Conservation (phyloP, 2,797 vertebrate genomes). For the Myotis daubentonii region DNA sequence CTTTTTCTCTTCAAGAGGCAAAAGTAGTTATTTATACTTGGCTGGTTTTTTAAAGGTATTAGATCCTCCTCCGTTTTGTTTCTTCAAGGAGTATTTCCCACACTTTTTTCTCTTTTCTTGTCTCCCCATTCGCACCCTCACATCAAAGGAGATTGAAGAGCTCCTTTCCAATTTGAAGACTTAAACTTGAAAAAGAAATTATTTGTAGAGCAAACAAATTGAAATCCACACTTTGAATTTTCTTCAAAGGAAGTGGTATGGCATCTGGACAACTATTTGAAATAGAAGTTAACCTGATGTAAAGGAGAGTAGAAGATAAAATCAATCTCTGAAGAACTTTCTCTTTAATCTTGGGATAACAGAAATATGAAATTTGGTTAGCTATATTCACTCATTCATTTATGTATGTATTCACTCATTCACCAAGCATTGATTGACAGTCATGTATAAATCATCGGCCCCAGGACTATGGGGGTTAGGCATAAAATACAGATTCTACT, state of each 20-base stretch:
- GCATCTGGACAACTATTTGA: constrained; percentile 61
- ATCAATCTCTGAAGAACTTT: constrained; percentile 31
- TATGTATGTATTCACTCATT: not conserved
- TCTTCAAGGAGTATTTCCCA: not conserved
- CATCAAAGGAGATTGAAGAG: constrained; percentile 39
- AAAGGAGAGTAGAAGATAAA: constrained; percentile 41
- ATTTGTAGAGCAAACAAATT: constrained; percentile 57
- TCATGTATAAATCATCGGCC: not conserved
- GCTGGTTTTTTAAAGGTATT: constrained; percentile 27
- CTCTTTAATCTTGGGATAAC: constrained; percentile 33
- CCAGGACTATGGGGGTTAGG: not conserved
- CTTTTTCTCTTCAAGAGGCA: constrained; percentile 19
- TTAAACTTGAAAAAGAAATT: constrained; percentile 42
- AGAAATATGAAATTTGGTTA: constrained; percentile 42
- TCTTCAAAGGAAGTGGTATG: constrained; percentile 41
- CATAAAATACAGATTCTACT: constrained; percentile 44
- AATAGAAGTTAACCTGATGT: constrained; percentile 48
- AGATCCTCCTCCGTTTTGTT: constrained; percentile 27
- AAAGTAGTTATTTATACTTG: not conserved
- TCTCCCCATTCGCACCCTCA: not conserved
- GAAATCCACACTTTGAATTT: constrained; percentile 59
- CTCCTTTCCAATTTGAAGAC: constrained; percentile 53
- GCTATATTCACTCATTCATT: constrained; percentile 34
- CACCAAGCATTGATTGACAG: not conserved
- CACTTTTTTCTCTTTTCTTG: not conserved